Conservation (phyloP, 92 coral and sea anemone species). For the Umimayanthus kanabou region DNA sequence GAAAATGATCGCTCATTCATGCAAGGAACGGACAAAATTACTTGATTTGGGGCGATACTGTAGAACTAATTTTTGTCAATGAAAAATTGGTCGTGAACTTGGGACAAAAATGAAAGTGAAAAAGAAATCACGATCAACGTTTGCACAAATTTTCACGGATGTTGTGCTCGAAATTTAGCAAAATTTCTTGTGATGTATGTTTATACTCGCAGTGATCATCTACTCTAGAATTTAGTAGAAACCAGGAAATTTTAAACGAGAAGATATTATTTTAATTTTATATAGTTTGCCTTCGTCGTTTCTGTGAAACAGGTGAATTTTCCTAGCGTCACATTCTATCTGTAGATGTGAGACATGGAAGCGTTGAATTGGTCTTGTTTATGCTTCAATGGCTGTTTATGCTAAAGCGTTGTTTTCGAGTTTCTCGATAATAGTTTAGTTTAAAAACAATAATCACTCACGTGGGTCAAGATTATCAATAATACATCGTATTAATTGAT, state of each 20-base stretch:
- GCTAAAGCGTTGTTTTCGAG: slow-evolving; percentile 8
- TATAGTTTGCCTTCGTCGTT: neutral
- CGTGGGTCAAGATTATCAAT: slow-evolving; percentile 17
- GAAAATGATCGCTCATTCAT: neutral
- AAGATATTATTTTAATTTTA: too few relatives aligned
- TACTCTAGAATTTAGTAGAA: neutral
- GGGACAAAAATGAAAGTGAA: neutral
- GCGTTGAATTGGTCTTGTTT: neutral
- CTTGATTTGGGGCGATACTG: neutral
- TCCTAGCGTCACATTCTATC: neutral
- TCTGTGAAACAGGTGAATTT: neutral
- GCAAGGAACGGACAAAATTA: neutral
- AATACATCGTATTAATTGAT: slow-evolving; percentile 16
- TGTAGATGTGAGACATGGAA: neutral
- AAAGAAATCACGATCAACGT: neutral
- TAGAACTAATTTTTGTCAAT: neutral
- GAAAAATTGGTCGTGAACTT: neutral
- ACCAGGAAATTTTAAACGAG: neutral
- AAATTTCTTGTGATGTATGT: neutral
- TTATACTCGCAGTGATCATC: too few relatives aligned
- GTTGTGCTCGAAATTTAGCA: neutral
- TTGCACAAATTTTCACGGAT: neutral
- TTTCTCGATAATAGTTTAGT: slow-evolving; percentile 7
- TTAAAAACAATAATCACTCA: slow-evolving; percentile 19
- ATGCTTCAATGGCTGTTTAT: neutral